Base-by-base conservation (phyloP, 2,888 invertebrate species). In the Stenodera caucasica region DNA sequence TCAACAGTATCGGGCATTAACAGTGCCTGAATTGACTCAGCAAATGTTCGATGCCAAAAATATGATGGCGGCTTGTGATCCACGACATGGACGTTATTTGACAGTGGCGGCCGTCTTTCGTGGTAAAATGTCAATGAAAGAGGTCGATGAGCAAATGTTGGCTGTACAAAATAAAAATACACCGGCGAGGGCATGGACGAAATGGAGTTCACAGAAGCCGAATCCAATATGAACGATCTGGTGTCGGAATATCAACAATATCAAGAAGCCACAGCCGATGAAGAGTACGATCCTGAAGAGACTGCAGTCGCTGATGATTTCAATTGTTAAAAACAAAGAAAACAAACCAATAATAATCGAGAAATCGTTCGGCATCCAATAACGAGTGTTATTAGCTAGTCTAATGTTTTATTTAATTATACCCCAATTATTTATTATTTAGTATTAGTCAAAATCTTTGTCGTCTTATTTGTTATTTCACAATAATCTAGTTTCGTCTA, bases 31-130 rank as follows among this genome's bases (percentile, higher is more conserved):
- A 80, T 85, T 96, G 61, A 95, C 95, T 0, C 88, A 92, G 72
- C 92, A 92, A 81, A 92, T 92, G 92, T 96, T 96, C 82, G 95
- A 96, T 82, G 92, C 95, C 67, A 95, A 94, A 84, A 96, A 96
- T 84, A 96, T 95, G 95, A 96, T 96, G 95, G 94, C 94, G 50
- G 96, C 95, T 3, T 95, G 95, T 80, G 95, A 96, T 81, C 95
- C 95, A 1, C 86, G 94, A 59, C 94, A 94, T 82, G 95, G 95
- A 63, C 87, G 94, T 70, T 96, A 95, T 81, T 84, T 95, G 65
- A 95, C 94, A 15, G 94, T 94, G 2, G 94, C 94, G 52, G 93
- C 93, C 72, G 92, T 94, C 77, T 94, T 94, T 86, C 85, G 94
- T 59, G 94, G 94, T 0, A 87, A 92, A 73, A 94, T 95, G 92